phyloP scores from a whole-genome alignment of 1,140 invertebrate genomes.

The Caenorhabditis brenneri region DNA sequence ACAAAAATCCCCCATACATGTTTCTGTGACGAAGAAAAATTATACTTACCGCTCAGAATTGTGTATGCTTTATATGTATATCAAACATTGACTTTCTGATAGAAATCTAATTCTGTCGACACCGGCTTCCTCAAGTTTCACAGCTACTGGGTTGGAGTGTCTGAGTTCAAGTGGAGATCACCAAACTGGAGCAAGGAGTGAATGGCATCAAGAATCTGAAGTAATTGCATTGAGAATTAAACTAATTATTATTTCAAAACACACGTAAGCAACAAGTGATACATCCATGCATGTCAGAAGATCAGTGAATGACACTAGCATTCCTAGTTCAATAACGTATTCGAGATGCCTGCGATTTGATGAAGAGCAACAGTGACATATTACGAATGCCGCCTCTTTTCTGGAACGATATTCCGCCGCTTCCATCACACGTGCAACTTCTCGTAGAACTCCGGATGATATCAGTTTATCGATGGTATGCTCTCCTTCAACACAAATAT shows the following conservation, averaged over 20 bases:
- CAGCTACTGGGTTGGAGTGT: not conserved
- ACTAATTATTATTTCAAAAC: not conserved
- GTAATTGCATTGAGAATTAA: not conserved
- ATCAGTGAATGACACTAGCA: not conserved
- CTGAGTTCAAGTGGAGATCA: not conserved
- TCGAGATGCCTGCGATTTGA: not conserved
- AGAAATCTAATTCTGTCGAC: not conserved
- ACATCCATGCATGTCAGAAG: slow-evolving; percentile 29
- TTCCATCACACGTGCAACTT: slow-evolving; percentile 8
- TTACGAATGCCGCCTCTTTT: not conserved
- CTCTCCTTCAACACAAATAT: slow-evolving; percentile 24
- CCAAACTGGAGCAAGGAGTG: not conserved
- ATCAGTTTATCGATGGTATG: slow-evolving; percentile 5
- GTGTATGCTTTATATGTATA: not conserved
- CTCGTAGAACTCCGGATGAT: not conserved
- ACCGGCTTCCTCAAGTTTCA: slow-evolving; percentile 7
- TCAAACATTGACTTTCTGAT: not conserved
- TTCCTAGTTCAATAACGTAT: slow-evolving; percentile 1
- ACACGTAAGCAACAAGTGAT: not conserved
- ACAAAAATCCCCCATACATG: too few species aligned
- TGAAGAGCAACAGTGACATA: not conserved
- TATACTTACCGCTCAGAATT: slow-evolving; percentile 1
- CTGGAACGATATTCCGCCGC: not conserved
- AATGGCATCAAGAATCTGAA: slow-evolving; percentile 19
- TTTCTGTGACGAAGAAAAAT: too few species aligned